phyloP scores from a whole-genome alignment of 2,113 vertebrate genomes.

The Entosphenus tridentatus region DNA sequence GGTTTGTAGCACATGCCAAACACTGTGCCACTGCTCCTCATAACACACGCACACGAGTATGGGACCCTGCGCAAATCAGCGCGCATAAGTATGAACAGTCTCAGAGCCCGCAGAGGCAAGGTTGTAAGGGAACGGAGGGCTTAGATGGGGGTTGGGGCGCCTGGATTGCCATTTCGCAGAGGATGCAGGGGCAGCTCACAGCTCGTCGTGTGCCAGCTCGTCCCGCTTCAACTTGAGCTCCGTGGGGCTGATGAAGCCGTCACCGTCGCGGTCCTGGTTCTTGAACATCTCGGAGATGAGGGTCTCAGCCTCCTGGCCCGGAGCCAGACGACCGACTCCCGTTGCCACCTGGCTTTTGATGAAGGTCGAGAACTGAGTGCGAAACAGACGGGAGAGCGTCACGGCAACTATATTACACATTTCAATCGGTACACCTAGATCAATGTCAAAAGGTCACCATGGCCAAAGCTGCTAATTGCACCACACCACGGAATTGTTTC shows the following conservation, averaged over 20 bases:
- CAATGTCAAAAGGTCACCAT: too few relatives aligned
- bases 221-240: slow-evolving; percentile 79
- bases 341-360: slow-evolving; percentile 55
- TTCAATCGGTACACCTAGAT: too few relatives aligned
- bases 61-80: too few relatives aligned
- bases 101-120: too few relatives aligned
- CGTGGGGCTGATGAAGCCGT: slow-evolving; percentile 56
- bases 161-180: slow-evolving; percentile 52
- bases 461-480: not conserved
- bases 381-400: too few relatives aligned
- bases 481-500: slow-evolving; percentile 4
- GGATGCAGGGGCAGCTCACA: slow-evolving; percentile 59
- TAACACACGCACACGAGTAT: too few relatives aligned
- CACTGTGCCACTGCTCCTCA: too few relatives aligned
- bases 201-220: slow-evolving; percentile 48
- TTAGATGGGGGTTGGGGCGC: too few relatives aligned
- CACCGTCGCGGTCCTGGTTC: slow-evolving; percentile 77
- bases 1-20: too few relatives aligned
- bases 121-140: too few relatives aligned
- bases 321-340: slow-evolving; percentile 70
- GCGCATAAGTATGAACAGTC: too few relatives aligned
- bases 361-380: slow-evolving; percentile 61
- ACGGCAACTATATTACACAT: too few relatives aligned
- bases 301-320: slow-evolving; percentile 55
- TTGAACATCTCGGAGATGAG: slow-evolving; percentile 89